Percentiles rank a stretch among this genome's conserved stretches.
phyloP scores from a whole-genome alignment of 2,113 vertebrate species.

The Variabilichromis moorii region DNA sequence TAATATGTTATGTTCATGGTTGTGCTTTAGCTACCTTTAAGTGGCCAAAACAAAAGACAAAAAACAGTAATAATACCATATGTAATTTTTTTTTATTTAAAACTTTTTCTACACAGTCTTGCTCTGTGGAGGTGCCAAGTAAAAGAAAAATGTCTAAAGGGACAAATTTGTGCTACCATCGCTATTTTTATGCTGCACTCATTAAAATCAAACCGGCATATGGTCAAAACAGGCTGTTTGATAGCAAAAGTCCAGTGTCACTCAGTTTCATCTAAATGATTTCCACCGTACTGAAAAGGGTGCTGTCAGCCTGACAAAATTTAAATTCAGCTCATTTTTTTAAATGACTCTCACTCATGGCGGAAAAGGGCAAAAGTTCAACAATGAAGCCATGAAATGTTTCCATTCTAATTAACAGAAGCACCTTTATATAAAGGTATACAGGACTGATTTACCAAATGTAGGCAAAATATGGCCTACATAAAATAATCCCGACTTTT shows the following conservation, averaged over 20 bases:
- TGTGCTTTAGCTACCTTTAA: background rate
- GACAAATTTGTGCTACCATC: background rate
- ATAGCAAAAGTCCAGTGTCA: constrained; percentile 3
- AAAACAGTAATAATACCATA: background rate
- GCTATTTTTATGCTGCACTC: background rate
- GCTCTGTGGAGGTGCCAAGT: background rate
- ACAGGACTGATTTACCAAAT: background rate
- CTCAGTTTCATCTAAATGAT: background rate
- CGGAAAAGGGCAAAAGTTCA: background rate
- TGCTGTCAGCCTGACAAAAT: background rate
- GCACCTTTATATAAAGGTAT: background rate
- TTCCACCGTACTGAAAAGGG: background rate
- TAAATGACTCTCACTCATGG: background rate
- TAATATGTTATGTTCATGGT: background rate
- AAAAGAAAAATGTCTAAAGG: background rate
- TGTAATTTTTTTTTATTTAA: background rate
- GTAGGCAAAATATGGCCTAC: background rate
- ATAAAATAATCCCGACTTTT: background rate
- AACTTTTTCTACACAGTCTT: background rate
- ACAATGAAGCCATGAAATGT: background rate
- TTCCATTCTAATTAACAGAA: background rate
- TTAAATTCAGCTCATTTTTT: background rate
- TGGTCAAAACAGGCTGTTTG: background rate
- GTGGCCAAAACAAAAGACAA: background rate
- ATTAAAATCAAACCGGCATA: background rate